Conservation (phyloP, 2,113 vertebrate genomes). For the Zeus faber region DNA sequence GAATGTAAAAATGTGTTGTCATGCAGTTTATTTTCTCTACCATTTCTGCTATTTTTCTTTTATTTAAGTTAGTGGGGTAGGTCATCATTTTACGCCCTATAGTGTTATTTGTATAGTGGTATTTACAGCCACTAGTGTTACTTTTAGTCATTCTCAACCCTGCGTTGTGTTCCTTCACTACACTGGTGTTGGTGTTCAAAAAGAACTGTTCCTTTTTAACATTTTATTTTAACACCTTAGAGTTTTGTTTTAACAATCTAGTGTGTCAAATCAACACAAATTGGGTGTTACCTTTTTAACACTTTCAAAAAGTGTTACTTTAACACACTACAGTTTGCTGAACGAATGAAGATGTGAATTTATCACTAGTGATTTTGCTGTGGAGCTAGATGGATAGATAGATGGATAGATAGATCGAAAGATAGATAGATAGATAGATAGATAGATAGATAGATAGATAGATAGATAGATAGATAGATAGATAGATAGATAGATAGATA, state of each 20-base stretch:
- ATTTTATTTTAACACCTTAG: constrained; percentile 1
- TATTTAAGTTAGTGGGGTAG: constrained; percentile 9
- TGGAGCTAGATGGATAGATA: constrained; percentile 4
- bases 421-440: neutral
- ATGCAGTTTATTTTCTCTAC: constrained; percentile 1
- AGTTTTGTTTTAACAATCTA: neutral
- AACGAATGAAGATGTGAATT: too few relatives aligned
- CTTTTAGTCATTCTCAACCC: neutral
- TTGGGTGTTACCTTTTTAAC: neutral
- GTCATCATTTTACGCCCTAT: neutral
- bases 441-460: neutral
- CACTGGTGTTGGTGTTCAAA: neutral
- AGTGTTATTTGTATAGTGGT: neutral
- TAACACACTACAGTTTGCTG: too few relatives aligned
- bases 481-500: constrained; percentile 8
- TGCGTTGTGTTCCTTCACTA: neutral
- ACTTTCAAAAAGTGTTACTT: constrained; percentile 2
- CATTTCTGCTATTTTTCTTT: neutral
- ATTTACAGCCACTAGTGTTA: neutral
- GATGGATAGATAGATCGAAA: neutral
- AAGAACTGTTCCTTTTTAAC: neutral
- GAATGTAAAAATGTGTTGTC: neutral
- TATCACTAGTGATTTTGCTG: too few relatives aligned
- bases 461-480: neutral
- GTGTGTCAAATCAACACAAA: neutral